These are phyloP conservation scores for Aviceda subcristata DNA, from an alignment of 2,113 vertebrate genomes.

Conservation along the genomic window DNA sequence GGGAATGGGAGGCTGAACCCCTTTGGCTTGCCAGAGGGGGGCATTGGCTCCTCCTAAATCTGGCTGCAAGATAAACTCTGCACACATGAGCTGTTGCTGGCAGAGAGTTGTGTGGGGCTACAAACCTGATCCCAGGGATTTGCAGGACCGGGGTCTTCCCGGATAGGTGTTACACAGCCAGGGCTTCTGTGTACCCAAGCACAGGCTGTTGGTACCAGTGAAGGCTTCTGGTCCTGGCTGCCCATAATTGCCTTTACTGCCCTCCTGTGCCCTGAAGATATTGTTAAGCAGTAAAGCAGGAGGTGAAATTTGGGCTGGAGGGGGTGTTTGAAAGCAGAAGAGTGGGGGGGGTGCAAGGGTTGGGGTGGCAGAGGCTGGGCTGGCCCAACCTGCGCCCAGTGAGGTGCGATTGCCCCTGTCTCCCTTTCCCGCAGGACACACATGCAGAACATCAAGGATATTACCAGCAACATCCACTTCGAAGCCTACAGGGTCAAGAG, in stretches of 20 bases:
- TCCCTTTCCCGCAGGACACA: slow-evolving; percentile 83
- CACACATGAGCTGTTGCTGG: rapidly evolving
- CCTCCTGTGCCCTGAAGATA: not conserved
- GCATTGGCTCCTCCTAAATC: not conserved
- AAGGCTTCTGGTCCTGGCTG: not conserved
- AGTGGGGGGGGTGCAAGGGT: not conserved
- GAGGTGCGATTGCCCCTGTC: not conserved
- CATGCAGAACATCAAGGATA: slow-evolving; percentile 99
- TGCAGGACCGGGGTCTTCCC: not conserved
- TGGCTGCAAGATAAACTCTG: not conserved
- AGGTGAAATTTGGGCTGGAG: not conserved
- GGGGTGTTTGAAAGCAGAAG: not conserved
- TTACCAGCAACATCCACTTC: slow-evolving; percentile 96
- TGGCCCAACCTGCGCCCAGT: rapidly evolving
- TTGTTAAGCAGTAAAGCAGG: not conserved
- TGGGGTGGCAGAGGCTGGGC: not conserved
- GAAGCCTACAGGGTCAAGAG: slow-evolving; percentile 94
- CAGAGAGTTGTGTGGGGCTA: not conserved
- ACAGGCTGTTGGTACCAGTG: not conserved
- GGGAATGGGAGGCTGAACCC: not conserved
- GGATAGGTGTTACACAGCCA: not conserved
- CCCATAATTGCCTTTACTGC: not conserved
- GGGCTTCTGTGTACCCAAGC: rapidly evolving
- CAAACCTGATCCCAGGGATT: not conserved
- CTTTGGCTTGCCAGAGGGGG: not conserved